A percentile compares a stretch with the other conserved stretches of the same genome.
These are phyloP conservation scores for Hecatera dysodea DNA, from an alignment of 2,888 invertebrate species.

Conservation along the genomic window DNA sequence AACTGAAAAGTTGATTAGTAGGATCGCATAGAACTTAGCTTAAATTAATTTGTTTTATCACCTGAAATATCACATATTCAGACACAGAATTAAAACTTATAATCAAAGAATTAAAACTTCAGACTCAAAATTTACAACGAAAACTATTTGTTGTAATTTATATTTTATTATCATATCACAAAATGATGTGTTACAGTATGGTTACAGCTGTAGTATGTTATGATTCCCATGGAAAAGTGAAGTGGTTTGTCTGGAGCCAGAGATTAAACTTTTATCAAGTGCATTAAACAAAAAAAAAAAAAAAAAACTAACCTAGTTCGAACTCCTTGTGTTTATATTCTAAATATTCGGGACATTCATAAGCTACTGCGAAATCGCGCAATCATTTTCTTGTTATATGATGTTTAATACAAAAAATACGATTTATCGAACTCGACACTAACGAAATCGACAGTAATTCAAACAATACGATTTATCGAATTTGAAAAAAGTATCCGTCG, in stretches of 20 bases:
- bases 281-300: conserved; percentile 10
- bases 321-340: no score
- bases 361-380: no score
- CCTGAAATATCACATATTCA: neutral
- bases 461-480: no score
- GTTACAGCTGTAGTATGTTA: conserved; percentile 13
- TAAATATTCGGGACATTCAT: no score
- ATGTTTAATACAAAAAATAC: no score
- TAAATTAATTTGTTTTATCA: neutral
- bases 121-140: neutral
- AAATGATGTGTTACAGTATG: conserved; percentile 18
- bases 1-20: neutral
- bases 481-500: no score
- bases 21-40: no score
- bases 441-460: no score
- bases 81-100: neutral
- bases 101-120: neutral
- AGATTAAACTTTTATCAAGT: conserved; percentile 32
- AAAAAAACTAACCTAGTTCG: neutral
- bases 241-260: conserved; percentile 35
- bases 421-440: no score
- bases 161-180: conserved; percentile 2
- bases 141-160: neutral
- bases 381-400: no score
- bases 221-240: conserved; percentile 47